A percentile compares a stretch with the other conserved stretches of the same genome.
These are phyloP conservation scores for Lasiurus cinereus DNA, from an alignment of 2,113 vertebrate genomes.

Conservation along the genomic window DNA sequence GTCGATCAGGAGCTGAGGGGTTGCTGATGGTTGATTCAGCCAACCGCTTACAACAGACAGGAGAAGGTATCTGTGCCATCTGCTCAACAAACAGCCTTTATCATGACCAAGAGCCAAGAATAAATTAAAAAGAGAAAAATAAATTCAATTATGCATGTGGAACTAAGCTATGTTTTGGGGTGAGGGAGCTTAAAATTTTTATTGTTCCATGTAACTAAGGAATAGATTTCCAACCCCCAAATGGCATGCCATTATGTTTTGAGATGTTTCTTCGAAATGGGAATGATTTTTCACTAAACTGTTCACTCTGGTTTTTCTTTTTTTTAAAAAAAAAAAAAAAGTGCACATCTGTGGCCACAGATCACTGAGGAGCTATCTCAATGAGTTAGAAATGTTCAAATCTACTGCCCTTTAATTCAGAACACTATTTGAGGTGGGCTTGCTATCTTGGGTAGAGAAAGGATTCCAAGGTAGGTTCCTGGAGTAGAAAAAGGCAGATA, in stretches of 20 bases:
- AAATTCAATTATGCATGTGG: slow-evolving; percentile 57
- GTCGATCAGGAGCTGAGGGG: background rate
- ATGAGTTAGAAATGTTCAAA: slow-evolving; percentile 36
- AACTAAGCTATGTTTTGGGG: slow-evolving; percentile 29
- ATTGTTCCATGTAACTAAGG: background rate
- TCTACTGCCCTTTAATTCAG: background rate
- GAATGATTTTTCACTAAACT: slow-evolving; percentile 4
- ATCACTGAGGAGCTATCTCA: background rate
- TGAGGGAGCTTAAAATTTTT: background rate
- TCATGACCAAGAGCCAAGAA: slow-evolving; percentile 55
- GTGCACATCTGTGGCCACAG: background rate
- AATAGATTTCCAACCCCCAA: slow-evolving; percentile 8
- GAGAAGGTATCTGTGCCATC: slow-evolving; percentile 34
- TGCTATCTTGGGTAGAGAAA: background rate
- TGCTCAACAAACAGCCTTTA: slow-evolving; percentile 39
- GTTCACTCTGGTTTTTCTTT: background rate
- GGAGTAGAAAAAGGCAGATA: background rate
- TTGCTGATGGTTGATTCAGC: background rate
- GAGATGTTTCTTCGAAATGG: slow-evolving; percentile 45
- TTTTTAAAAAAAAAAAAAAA: slow-evolving; percentile 6
- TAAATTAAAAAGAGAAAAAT: slow-evolving; percentile 66
- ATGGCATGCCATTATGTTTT: slow-evolving; percentile 9
- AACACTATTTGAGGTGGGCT: background rate
- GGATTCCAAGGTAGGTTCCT: background rate
- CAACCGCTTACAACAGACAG: background rate